A percentile compares a stretch with the other conserved stretches of the same genome.
These are phyloP conservation scores for Loris lydekkerianus DNA, from an alignment of 2,797 vertebrate genomes.

Conservation along the genomic window DNA sequence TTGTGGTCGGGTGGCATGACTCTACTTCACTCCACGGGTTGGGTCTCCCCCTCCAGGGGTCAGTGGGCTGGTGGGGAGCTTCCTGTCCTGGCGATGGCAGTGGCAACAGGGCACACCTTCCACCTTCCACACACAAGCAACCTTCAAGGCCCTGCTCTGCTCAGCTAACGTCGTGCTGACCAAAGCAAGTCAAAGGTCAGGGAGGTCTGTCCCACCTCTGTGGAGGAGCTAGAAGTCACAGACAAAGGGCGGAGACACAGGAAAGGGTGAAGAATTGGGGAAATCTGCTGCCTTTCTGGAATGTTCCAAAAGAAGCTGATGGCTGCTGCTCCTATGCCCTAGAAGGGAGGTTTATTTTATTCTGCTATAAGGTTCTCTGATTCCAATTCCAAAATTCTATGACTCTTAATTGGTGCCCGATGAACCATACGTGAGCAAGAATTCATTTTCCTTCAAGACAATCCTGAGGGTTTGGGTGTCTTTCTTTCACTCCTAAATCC, in stretches of 20 bases:
- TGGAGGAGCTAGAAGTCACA: not conserved
- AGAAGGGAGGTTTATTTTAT: not conserved
- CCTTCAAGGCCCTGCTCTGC: no score
- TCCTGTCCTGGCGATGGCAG: not conserved
- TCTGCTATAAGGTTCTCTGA: not conserved
- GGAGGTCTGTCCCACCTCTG: not conserved
- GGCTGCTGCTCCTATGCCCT: rapidly evolving
- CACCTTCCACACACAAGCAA: rapidly evolving
- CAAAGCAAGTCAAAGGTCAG: not conserved
- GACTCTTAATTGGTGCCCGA: not conserved
- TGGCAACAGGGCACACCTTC: rapidly evolving
- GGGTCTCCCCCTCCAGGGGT: no score
- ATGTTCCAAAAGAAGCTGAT: not conserved
- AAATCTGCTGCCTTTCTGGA: not conserved
- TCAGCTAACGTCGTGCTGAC: not conserved
- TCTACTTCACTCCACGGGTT: not conserved
- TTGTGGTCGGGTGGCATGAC: rapidly evolving
- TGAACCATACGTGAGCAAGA: not conserved
- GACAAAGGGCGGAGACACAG: not conserved
- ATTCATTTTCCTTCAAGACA: not conserved
- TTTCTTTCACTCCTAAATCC: not conserved
- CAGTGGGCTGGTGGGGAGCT: not conserved
- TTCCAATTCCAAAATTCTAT: not conserved
- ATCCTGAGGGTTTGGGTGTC: not conserved
- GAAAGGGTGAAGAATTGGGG: no score